A percentile compares a stretch with the other conserved stretches of the same genome.
Evolutionary conservation across 2,797 vertebrate species (phyloP).

Genomic region (Argya squamiceps): DNA sequence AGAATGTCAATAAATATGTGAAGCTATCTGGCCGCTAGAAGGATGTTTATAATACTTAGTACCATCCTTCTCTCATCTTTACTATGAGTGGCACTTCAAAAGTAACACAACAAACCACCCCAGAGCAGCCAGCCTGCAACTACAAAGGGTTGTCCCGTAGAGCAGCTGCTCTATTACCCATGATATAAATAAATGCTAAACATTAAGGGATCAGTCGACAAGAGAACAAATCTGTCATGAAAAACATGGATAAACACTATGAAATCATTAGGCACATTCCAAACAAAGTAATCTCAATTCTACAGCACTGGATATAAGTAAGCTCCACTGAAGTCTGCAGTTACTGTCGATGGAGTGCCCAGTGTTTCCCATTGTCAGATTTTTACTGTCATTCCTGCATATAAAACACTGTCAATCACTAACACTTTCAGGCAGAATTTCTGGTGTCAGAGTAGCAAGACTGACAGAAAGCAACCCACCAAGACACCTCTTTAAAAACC

Average conservation of each 20-base stretch:
- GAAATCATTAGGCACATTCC: constrained; percentile 3
- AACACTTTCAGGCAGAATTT: background rate
- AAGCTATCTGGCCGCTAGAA: background rate
- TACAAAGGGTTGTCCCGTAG: background rate
- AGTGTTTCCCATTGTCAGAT: background rate
- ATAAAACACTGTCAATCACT: background rate
- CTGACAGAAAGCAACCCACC: background rate
- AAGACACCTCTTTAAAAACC: background rate
- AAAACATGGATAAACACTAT: constrained; percentile 26
- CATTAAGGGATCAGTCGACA: background rate
- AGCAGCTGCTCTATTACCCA: background rate
- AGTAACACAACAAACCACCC: background rate
- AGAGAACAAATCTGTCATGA: constrained; percentile 29
- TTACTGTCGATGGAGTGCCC: background rate
- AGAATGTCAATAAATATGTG: background rate
- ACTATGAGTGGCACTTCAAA: background rate
- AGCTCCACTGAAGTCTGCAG: background rate
- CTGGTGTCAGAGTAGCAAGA: background rate
- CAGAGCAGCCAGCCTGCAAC: background rate
- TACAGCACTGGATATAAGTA: background rate
- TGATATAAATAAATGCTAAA: constrained; percentile 38
- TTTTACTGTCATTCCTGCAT: background rate
- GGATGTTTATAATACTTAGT: constrained; percentile 12
- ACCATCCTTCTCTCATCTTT: background rate
- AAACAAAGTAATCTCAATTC: constrained; percentile 6